These are phyloP conservation scores for Holothuria scabra DNA, from an alignment of 53 echinoderm and acorn worm genomes.

Conservation along the genomic window DNA sequence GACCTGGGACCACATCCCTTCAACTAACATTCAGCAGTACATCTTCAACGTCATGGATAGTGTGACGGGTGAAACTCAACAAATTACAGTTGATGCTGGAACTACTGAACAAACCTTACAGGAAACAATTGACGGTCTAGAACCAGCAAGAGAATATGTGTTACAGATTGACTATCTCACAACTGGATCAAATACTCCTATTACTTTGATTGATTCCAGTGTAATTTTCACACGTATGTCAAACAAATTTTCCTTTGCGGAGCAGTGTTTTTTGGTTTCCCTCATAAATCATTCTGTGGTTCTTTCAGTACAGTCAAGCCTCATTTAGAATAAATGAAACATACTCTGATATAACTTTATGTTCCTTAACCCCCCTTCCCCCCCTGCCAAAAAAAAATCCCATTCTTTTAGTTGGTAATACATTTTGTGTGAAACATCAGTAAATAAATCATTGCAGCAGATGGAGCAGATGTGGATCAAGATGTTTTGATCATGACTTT, in stretches of 20 bases:
- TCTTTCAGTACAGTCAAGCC: too few species aligned
- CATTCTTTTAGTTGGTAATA: too few species aligned
- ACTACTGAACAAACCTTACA: neutral
- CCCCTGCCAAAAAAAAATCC: too few species aligned
- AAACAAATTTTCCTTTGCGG: neutral
- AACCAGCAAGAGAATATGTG: conserved; percentile 5
- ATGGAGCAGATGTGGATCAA: too few species aligned
- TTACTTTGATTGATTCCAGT: neutral
- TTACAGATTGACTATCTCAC: neutral
- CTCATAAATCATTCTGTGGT: too few species aligned
- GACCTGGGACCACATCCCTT: conserved; percentile 47
- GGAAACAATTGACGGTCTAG: neutral
- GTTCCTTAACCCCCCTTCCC: too few species aligned
- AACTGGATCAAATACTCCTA: neutral
- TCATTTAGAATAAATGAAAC: too few species aligned
- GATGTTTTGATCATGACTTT: too few species aligned
- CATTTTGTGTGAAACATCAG: too few species aligned
- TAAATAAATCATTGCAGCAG: too few species aligned
- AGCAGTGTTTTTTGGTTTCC: too few species aligned
- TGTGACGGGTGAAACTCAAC: neutral
- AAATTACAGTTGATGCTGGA: neutral
- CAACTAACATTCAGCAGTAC: conserved; percentile 40
- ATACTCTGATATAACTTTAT: too few species aligned
- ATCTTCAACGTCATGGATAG: conserved; percentile 1
- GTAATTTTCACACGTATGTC: conserved; percentile 19